Conservation (phyloP, 2,797 vertebrate genomes). For the Chloroceryle amazona region DNA sequence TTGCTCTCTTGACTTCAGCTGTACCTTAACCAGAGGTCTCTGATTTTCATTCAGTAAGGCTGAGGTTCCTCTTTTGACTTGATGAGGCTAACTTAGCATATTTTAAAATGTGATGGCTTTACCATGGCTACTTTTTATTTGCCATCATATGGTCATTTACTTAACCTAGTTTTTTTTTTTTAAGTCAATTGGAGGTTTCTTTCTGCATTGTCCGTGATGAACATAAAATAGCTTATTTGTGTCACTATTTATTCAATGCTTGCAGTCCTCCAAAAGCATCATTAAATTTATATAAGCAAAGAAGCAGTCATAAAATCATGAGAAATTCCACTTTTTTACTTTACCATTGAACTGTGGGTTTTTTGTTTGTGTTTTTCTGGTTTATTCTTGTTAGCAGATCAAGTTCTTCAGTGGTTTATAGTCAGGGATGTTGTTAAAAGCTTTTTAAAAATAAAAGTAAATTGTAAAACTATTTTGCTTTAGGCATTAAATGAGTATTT, state of each 20-base stretch:
- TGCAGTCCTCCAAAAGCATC: neutral
- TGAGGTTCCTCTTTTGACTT: neutral
- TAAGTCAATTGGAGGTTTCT: neutral
- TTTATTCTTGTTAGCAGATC: neutral
- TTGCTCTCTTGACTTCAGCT: neutral
- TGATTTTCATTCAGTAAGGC: neutral
- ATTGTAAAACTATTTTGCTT: neutral
- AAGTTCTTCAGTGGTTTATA: neutral
- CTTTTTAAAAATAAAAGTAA: neutral
- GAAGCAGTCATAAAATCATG: neutral
- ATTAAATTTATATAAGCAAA: neutral
- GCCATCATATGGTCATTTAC: neutral
- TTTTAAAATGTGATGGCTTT: neutral
- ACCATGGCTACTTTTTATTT: neutral
- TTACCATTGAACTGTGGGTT: neutral
- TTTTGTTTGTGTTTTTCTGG: neutral
- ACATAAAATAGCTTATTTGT: neutral
- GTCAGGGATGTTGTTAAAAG: neutral
- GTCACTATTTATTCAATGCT: neutral
- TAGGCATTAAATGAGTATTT: neutral
- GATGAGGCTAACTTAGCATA: neutral
- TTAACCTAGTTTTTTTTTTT: neutral
- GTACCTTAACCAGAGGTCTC: neutral
- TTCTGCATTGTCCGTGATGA: neutral
- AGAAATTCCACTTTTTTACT: neutral